Percentiles rank a stretch among this genome's conserved stretches.
phyloP scores from a whole-genome alignment of 2,888 invertebrate genomes.

The Platypus cylindrus region DNA sequence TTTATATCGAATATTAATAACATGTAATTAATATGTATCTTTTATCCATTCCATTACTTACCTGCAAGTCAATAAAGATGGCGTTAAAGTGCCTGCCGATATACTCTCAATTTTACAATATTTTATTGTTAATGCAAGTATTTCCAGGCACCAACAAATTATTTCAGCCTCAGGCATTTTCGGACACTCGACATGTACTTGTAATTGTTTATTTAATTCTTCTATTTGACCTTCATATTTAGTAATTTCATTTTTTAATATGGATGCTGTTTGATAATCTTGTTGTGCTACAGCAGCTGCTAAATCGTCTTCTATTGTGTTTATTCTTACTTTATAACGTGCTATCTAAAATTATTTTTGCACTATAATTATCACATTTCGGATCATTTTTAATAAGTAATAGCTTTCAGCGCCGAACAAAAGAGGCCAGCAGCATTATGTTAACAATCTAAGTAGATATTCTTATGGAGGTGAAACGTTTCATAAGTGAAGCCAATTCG shows the following conservation, averaged over 20 bases:
- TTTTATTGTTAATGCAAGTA: conserved; percentile 15
- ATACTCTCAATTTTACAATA: conserved; percentile 5
- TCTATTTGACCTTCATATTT: conserved; percentile 18
- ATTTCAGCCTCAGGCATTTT: conserved; percentile 18
- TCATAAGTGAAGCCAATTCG: too few species aligned
- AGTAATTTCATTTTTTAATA: conserved; percentile 18
- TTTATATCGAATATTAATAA: too few species aligned
- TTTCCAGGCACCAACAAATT: conserved; percentile 20
- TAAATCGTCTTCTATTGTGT: conserved; percentile 19
- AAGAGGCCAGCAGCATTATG: too few species aligned
- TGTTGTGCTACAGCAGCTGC: conserved; percentile 21
- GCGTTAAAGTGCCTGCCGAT: too few species aligned
- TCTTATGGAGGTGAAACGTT: too few species aligned
- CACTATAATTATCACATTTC: too few species aligned
- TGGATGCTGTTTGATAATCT: conserved; percentile 20
- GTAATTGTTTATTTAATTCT: conserved; percentile 9
- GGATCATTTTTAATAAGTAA: too few species aligned
- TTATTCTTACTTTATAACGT: conserved; percentile 21
- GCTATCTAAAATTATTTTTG: conserved; percentile 22
- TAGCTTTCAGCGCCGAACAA: too few species aligned
- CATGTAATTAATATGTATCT: too few species aligned
- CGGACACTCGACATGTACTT: too few species aligned
- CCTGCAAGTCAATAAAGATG: conserved; percentile 6
- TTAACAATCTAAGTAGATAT: too few species aligned
- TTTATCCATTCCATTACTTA: background rate